Evolutionary conservation across 1,140 invertebrate species (phyloP).

Genomic region (Anoplolepis gracilipes): DNA sequence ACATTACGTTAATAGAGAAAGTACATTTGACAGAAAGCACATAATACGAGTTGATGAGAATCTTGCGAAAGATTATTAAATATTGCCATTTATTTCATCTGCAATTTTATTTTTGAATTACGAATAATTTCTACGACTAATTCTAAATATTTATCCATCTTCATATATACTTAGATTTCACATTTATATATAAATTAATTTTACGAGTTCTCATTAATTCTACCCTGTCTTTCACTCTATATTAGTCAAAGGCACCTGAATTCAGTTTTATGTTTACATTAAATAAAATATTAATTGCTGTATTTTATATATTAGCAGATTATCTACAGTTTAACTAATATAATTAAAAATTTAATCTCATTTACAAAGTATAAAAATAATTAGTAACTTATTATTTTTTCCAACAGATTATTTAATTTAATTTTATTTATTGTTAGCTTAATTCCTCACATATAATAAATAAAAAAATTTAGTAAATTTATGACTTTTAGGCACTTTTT

Average conservation of each 20-base stretch:
- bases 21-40: no score
- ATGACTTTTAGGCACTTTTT: conserved; percentile 67
- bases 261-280: conserved; percentile 35
- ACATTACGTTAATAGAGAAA: conserved; percentile 57
- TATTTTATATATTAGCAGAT: conserved; percentile 9
- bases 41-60: conserved; percentile 30
- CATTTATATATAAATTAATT: conserved; percentile 60
- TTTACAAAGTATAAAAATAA: conserved; percentile 28
- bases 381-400: conserved; percentile 4
- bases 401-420: not conserved
- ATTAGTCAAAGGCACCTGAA: conserved; percentile 71
- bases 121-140: conserved; percentile 34
- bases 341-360: conserved; percentile 32
- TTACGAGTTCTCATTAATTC: not conserved
- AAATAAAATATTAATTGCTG: conserved; percentile 27
- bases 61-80: conserved; percentile 51
- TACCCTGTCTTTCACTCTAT: conserved; percentile 62
- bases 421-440: not conserved
- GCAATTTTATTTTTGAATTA: conserved; percentile 23
- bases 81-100: conserved; percentile 55
- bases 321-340: not conserved
- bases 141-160: conserved; percentile 70
- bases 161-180: conserved; percentile 73
- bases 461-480: conserved; percentile 54
- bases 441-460: conserved; percentile 18